A percentile compares a stretch with the other conserved stretches of the same genome.
Evolutionary conservation across 2,888 invertebrate genomes (phyloP).

Genomic region (Phengaris arion): DNA sequence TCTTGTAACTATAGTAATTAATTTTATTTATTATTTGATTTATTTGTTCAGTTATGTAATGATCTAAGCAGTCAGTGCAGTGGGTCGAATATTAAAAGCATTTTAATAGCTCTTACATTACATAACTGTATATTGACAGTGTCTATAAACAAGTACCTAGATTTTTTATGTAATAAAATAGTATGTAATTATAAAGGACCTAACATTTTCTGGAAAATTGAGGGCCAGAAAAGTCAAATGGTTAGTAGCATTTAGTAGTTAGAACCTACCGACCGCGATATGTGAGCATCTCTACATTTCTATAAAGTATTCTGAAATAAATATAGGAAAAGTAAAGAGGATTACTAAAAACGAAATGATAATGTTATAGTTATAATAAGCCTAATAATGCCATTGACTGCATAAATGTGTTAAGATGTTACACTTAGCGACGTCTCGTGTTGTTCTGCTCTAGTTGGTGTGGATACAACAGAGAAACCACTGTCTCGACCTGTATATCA

Average conservation of each 20-base stretch:
- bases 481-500: slow-evolving; percentile 19
- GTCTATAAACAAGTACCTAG: too few relatives aligned
- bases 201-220: too few relatives aligned
- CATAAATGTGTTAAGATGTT: neutral
- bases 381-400: slow-evolving; percentile 2
- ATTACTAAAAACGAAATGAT: too few relatives aligned
- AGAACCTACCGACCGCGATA: too few relatives aligned
- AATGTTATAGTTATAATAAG: neutral
- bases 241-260: too few relatives aligned
- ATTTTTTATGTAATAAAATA: too few relatives aligned
- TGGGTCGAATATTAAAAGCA: neutral
- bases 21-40: neutral
- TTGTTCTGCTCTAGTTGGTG: slow-evolving; percentile 39
- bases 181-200: too few relatives aligned
- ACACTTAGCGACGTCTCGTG: slow-evolving; percentile 17
- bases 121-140: neutral
- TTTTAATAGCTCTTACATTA: slow-evolving; percentile 2
- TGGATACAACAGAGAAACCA: slow-evolving; percentile 36
- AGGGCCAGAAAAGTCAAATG: too few relatives aligned
- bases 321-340: too few relatives aligned
- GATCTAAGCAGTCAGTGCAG: neutral
- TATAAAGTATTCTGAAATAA: too few relatives aligned
- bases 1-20: neutral
- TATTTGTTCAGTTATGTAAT: neutral
- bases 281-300: too few relatives aligned